Evolutionary conservation across 2,113 vertebrate species (phyloP), one percentile per base, ranked within the genome.

Genomic region (Blennius ocellaris): DNA sequence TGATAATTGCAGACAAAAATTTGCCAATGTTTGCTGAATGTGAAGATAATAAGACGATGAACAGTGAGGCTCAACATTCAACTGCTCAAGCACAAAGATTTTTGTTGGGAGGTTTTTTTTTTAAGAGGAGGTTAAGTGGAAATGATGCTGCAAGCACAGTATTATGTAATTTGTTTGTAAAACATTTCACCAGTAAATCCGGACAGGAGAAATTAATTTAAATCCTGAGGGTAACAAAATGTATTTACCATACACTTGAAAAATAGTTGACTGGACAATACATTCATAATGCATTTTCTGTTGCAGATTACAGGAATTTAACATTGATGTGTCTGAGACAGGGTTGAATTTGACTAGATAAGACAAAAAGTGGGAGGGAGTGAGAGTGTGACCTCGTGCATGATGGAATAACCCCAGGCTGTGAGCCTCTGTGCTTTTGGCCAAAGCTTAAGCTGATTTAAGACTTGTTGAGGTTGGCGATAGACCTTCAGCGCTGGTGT

Each of bases 381-480:
- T 48, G 49, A 15, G 53, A 12, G 14, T 43, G 45, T 44, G 44
- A 60, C 11, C 6, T 0, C 9, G 41, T 30, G 21, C 21, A 30
- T 30, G 21, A 21, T 30, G 30, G 16, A 53, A 16, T 41, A 74
- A 69, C 30, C 15, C n/a, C 9, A 30, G 21, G 58, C 70, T 60
- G 55, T 15, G 73, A 55, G 73, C 49, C 56, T 54, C 11, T 15
- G 45, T 30, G 39, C 68, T 12, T 57, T 62, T 53, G 41, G 37
- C 48, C 39, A 39, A 40, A 61, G 44, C 52, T 9, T 69, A 64
- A 78, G 53, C 48, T 37, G 65, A 84, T 77, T 80, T 73, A 67
- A 55, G 65, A 66, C 59, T 59, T 73, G 67, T 82, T 72, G 73
- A 80, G 69, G 60, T 52, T 50, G 38, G 37, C 59, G 65, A 77